Evolutionary conservation across 2,797 vertebrate genomes (phyloP), one percentile per base, ranked within the genome.

Genomic region (Chelmon rostratus): DNA sequence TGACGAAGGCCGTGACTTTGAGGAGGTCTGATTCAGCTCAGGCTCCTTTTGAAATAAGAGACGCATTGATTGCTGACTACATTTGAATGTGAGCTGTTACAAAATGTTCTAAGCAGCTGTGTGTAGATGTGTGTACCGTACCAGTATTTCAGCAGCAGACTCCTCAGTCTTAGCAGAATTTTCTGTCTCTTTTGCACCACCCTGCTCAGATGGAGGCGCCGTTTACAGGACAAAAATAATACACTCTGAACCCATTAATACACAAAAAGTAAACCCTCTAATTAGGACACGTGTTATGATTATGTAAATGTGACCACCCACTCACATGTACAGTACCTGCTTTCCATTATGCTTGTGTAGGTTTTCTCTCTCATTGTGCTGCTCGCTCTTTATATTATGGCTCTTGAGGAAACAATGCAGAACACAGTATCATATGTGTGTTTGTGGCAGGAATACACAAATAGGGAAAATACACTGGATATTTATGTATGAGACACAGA

Each of bases 1-100:
- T 0, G 87, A 86, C 0, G 71, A 76, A 37, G 83, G 75, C 19
- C 78, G 85, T 0, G 78, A 78, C 53, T 83, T 42, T 63, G 57
- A 63, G 31, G 73, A 61, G 5, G 18, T 81, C 59, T 59, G 76
- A 23, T 88, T 87, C 62, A 63, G 33, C 68, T 74, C 83, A 3
- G 75, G 57, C 57, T 91, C 81, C 88, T 91, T 83, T 72, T 50
- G 12, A 76, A 76, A 81, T 1, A 2, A 67, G 31, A 73, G 42
- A 71, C 23, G 56, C 7, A 3, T 19, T 47, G 4, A 57, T 40
- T 44, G 18, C 35, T 61, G 31, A 47, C 10, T 52, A 18, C 2
- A 10, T 70, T 59, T 61, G 8, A 58, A 28, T 23, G 2, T 54
- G 59, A 77, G 62, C 31, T 23, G n/a, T 13, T 28, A 11, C 4